These are phyloP conservation scores for Hippocampus guttulatus DNA, from an alignment of 2,113 vertebrate genomes.

Conservation along the genomic window DNA sequence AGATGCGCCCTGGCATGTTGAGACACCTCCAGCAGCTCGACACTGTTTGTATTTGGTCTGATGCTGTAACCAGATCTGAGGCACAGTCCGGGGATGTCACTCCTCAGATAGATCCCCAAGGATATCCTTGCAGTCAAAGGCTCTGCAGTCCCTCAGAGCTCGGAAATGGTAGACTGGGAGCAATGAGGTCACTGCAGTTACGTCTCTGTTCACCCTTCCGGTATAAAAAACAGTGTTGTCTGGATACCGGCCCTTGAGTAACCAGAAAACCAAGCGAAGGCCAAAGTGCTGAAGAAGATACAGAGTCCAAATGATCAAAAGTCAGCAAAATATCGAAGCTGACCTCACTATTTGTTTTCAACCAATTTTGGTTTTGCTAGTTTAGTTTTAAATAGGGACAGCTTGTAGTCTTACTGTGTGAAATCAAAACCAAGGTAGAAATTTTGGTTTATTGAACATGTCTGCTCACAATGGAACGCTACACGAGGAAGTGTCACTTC, in stretches of 20 bases:
- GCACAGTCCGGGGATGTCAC: conserved; percentile 32
- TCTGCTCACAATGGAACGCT: too few species aligned
- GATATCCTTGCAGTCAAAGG: conserved; percentile 16
- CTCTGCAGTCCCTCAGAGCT: neutral
- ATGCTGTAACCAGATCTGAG: conserved; percentile 48
- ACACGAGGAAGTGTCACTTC: too few species aligned
- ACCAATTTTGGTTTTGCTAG: neutral
- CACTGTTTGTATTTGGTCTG: conserved; percentile 65
- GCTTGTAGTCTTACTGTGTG: neutral
- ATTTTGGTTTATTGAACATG: too few species aligned
- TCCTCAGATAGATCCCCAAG: conserved; percentile 21
- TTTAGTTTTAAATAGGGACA: neutral
- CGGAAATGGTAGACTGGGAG: neutral
- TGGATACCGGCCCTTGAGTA: conserved; percentile 41
- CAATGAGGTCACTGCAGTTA: conserved; percentile 17
- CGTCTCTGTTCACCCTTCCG: conserved; percentile 18
- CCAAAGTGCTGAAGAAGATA: conserved; percentile 52
- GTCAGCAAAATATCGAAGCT: neutral
- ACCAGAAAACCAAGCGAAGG: conserved; percentile 46
- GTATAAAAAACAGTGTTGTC: conserved; percentile 6
- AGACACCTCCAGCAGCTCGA: conserved; percentile 45
- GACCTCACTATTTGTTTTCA: neutral
- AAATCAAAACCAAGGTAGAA: neutral
- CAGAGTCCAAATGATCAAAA: conserved; percentile 46
- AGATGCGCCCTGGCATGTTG: conserved; percentile 23